Base-by-base conservation (phyloP, 2,113 vertebrate genomes). In the Setophaga petechia region DNA sequence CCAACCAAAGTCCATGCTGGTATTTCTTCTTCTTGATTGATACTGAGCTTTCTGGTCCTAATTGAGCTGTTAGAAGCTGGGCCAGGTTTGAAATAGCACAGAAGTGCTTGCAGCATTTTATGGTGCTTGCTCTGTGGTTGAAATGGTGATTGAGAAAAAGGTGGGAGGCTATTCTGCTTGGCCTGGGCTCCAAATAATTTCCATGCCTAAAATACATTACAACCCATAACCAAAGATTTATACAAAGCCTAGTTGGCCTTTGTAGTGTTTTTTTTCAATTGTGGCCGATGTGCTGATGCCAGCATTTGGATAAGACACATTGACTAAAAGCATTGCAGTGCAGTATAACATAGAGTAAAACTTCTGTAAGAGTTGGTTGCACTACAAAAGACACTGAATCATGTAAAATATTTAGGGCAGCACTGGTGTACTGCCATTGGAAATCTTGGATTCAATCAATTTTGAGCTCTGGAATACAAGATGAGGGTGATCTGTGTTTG, bases 11-110 rank as follows among this genome's bases (percentile, higher is more conserved):
- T 67, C 87, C 37, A 25, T 78, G 47, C 15, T 89, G 35, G 3
- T 84, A 23, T 94, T 96, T 86, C 67, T 31, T 85, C 33, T 87
- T 57, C 62, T 87, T 90, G 77, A 94, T 62, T 94, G 82, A 58
- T 93, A 74, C 63, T 84, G 76, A 73, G 62, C 27, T 95, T 95
- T 21, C 54, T 92, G 51, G 81, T 87, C 55, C 69, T 93, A 74
- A 87, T 3, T 84, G 79, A 74, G 59, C 52, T 68, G 63, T 76
- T 84, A 68, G 77, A 93, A 54, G 22, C 80, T 74, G 79, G 95
- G 25, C 58, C 46, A 87, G 69, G 35, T 92, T 88, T 94, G 72
- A 96, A 94, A 91, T 72, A 72, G 47, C 68, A 65, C 6, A 5
- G 43, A 89, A 94, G 28, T 55, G 12, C 65, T 95, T 89, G 12